Conservation (phyloP, 2,888 invertebrate genomes). For the Dryocosmus kuriphilus region DNA sequence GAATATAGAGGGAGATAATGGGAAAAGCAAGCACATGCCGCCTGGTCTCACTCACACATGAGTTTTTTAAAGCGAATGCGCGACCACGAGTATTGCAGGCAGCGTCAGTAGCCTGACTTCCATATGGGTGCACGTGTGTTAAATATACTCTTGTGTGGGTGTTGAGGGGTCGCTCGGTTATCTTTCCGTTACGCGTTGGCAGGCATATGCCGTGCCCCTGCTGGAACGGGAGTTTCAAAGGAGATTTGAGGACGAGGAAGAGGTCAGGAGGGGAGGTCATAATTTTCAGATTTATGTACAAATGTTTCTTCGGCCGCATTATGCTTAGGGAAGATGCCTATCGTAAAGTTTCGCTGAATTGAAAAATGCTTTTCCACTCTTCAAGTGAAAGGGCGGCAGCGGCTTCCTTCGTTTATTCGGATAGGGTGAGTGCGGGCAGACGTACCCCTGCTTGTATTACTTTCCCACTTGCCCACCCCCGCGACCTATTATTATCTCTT, state of each 20-base stretch:
- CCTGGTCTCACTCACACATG: neutral
- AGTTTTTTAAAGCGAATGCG: neutral
- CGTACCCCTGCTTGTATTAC: slow-evolving; percentile 3
- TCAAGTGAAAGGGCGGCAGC: slow-evolving; percentile 53
- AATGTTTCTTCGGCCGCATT: slow-evolving; percentile 56
- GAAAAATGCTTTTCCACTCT: slow-evolving; percentile 73
- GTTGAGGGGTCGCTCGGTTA: slow-evolving; percentile 61
- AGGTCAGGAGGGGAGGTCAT: slow-evolving; percentile 65
- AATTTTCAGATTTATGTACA: slow-evolving; percentile 77
- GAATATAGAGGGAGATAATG: slow-evolving; percentile 12
- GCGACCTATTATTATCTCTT: slow-evolving; percentile 49
- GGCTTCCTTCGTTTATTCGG: slow-evolving; percentile 35
- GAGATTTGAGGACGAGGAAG: slow-evolving; percentile 41
- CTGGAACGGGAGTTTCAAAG: slow-evolving; percentile 44
- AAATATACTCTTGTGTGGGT: slow-evolving; percentile 16
- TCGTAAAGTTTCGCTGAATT: slow-evolving; percentile 75
- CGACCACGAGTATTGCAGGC: slow-evolving; percentile 23
- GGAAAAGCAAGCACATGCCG: neutral
- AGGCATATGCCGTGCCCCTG: slow-evolving; percentile 69
- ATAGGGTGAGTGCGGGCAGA: slow-evolving; percentile 14
- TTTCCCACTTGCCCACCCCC: slow-evolving; percentile 37
- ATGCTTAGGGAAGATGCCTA: slow-evolving; percentile 68
- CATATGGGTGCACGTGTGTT: slow-evolving; percentile 43
- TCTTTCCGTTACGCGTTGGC: slow-evolving; percentile 76
- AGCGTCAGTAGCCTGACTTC: slow-evolving; percentile 53